Base-by-base conservation (phyloP, 2,888 invertebrate species). In the Altica lythri region DNA sequence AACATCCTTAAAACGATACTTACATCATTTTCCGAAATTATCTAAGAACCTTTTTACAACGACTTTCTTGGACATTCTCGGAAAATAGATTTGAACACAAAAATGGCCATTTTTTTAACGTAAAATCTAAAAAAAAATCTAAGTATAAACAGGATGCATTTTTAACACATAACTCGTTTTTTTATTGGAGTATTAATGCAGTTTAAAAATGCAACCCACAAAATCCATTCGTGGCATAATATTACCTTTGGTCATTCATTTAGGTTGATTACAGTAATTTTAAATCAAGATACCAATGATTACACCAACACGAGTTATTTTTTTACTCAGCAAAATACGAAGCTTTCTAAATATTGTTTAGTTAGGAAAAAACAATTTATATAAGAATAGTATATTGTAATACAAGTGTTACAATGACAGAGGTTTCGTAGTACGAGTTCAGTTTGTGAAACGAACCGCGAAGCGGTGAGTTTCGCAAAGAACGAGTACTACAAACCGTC, bases 241-340 rank as follows among this genome's bases (percentile, higher is more conserved):
- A 48, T 35, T 59, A 55, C 52, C 60, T 60, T 60, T 60, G 60
- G 60, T 60, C 60, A 60, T 49, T 52, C 52, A 50, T 49, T 57
- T 55, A 40, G 45, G 45, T 60, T 47, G 49, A 54, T 55, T 59
- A 55, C 25, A 53, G 46, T 52, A 44, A 37, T 50, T 43, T 48
- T 19, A 29, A 19, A 32, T 32, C 18, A 18, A 45, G 19, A 45
- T 29, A 18, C 29, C 44, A 29, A 19, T 42, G 37, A 49, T 49
- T 49, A 32, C 19, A 42, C 42, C 30, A n/a, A n/a, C 32, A 32
- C 30, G 8, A 32, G 32, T 12, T 32, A n/a, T n/a, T n/a, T n/a
- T n/a, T n/a, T n/a, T n/a, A n/a, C n/a, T n/a, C n/a, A n/a, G n/a
- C n/a, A n/a, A n/a, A n/a, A n/a, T n/a, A n/a, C n/a, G n/a, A n/a